A percentile compares a stretch with the other conserved stretches of the same genome.
Conservation (phyloP, 2,888 invertebrate genomes). For the Cheilosia vernalis region DNA sequence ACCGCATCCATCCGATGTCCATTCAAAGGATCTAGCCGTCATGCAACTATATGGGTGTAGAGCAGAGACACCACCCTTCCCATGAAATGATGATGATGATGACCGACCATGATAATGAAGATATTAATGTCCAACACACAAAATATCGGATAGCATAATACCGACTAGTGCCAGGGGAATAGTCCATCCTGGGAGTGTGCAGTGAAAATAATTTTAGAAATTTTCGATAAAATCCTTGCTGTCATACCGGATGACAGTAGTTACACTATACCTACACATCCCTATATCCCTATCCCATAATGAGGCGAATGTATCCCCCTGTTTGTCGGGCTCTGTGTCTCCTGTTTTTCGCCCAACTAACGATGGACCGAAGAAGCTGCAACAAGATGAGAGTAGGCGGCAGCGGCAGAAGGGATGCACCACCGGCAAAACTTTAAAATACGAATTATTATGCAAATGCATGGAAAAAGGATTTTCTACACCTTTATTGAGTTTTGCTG, state of each 20-base stretch:
- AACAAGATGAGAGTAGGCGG: background rate
- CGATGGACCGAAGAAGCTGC: slow-evolving; percentile 41
- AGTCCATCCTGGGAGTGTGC: slow-evolving; percentile 13
- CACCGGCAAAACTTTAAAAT: slow-evolving; percentile 44
- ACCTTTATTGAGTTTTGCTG: slow-evolving; percentile 68
- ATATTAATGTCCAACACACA: slow-evolving; percentile 56
- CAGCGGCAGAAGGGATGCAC: slow-evolving; percentile 12
- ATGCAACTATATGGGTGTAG: background rate
- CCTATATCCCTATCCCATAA: background rate
- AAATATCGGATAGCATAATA: slow-evolving; percentile 48
- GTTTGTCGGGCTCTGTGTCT: background rate
- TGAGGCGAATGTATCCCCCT: background rate
- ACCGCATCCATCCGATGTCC: slow-evolving; percentile 28
- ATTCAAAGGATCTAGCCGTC: slow-evolving; percentile 14
- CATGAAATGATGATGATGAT: slow-evolving; percentile 30
- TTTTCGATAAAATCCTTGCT: slow-evolving; percentile 61
- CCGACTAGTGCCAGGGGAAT: background rate
- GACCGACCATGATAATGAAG: slow-evolving; percentile 44
- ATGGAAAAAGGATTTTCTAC: slow-evolving; percentile 71
- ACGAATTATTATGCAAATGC: slow-evolving; percentile 74
- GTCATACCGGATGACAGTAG: slow-evolving; percentile 61
- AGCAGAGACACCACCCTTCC: background rate
- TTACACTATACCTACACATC: slow-evolving; percentile 15
- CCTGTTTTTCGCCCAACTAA: slow-evolving; percentile 10
- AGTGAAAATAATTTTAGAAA: slow-evolving; percentile 58